Evolutionary conservation across 2,113 vertebrate genomes (phyloP), one percentile per base, ranked within the genome.

Genomic region (Physeter macrocephalus): DNA sequence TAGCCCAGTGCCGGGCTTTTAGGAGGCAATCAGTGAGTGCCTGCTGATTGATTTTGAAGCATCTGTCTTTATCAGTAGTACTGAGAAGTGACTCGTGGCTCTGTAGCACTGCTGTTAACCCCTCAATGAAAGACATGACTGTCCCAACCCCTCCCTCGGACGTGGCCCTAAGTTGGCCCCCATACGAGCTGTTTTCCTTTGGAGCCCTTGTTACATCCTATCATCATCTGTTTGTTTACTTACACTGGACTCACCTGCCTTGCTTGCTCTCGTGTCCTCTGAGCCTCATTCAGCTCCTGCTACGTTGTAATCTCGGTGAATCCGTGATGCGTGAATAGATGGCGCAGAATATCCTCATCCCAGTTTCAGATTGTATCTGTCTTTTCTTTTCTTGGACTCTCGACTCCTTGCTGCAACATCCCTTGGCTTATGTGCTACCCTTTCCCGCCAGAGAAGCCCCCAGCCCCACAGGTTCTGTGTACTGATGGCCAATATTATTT

Each of bases 231-330:
- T 36, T 72, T 13, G 1, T 25, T 72, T 13, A 2, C 3, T 41
- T n/a, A 21, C 2, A 0, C 39, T 11, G 43, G 34, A 34, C 20
- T 90, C 6, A 3, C 8, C 27, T 29, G 69, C 82, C 59, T 5
- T 0, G 12, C 21, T 14, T 12, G 23, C 9, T 66, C 4, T 13
- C 1, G 0, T 36, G 52, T 39, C 67, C 14, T 13, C 41, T 13
- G 57, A 67, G 25, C 78, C 41, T 27, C 21, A 0, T 21, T 3
- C n/a, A 11, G 52, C 36, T 34, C 54, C 78, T 23, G 36, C 31
- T 5, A 2, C 27, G 0, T 8, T 0, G 8, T 8, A 0, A 75
- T 9, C 20, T 3, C 15, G 0, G 31, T 10, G 62, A 69, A 6
- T 41, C 10, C 0, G 46, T 59, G 69, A 25, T 18, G 1, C 6